Evolutionary conservation across 2,888 invertebrate species (phyloP), one percentile per base, ranked within the genome.

Genomic region (Ditula angustiorana): DNA sequence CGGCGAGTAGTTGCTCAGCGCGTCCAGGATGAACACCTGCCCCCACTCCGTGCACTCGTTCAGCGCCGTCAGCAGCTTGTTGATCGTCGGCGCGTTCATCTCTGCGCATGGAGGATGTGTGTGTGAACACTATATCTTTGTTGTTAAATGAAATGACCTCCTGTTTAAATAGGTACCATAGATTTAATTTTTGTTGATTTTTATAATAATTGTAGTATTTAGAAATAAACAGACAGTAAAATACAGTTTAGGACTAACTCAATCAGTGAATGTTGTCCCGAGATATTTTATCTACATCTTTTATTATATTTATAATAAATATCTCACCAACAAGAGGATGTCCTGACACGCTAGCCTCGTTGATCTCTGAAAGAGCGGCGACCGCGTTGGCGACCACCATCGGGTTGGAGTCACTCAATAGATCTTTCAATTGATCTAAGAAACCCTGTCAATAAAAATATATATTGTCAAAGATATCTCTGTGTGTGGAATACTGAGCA

Each of bases 371-470:
- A 10, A 99, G 94, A 0, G 99, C 99, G 0, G 99, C 99, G 0
- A 99, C 99, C 0, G 99, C 99, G 90, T 99, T 99, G 0, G 99
- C 99, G 0, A 99, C 99, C 33, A 99, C 99, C 99, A 99, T 99
- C 0, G 99, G 99, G 92, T 99, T 99, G 0, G 99, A 99, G 89
- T 99, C 99, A 52, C 99, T 99, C 37, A 99, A 92, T 57, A 99
- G 93, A 88, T 99, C 99, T 85, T 98, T 98, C 24, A 99, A 90
- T 79, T 99, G 98, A 85, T 99, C 99, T 71, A 99, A 93, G 87
- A 99, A 99, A 28, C 99, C 99, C 94, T 99, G 97, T 75, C 97
- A 97, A 23, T 63, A 37, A 41, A 24, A 49, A 5, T 26, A 47
- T 2, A 16, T 13, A 26, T 26, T 4, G 23, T 8, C 41, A n/a